Base-by-base conservation (phyloP, 2,113 vertebrate species). In the Grammomys surdaster region DNA sequence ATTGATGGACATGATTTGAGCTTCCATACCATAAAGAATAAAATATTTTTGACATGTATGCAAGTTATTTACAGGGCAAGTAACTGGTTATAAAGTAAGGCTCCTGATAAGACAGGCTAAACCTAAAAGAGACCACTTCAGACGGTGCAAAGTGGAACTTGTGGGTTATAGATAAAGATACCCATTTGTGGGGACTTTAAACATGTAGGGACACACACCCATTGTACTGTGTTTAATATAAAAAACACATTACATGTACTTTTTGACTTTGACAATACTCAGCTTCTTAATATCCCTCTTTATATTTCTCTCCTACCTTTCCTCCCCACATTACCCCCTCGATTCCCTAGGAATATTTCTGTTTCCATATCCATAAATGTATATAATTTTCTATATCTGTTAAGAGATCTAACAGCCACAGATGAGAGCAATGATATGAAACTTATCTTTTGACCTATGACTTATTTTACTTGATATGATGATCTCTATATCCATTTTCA, bases 301-400 rank as follows among this genome's bases (percentile, higher is more conserved):
- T 65, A 46, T 8, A 11, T 65, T 5, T 9, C 2, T 19, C 58
- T 43, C 26, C 8, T 6, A 12, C 19, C 70, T 54, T n/a, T 8
- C 24, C 11, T 24, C 4, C 11, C 54, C 11, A 3, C 0, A n/a
- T 5, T 72, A 54, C 1, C 36, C 36, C 1, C 6, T 10, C 5
- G 0, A 16, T 36, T 54, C 20, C 36, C 20, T 26, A 7, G 26
- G 33, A 5, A n/a, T 10, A 3, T n/a, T 51, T n/a, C 2, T 11
- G 2, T 63, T 67, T 86, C 31, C 2, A 19, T 33, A 46, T 7
- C 46, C 26, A 86, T 3, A 86, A 33, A 20, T 48, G 13, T 7
- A 46, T 3, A 33, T 46, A 10, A 5, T 67, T 86, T 67, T 48
- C 40, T 4, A 31, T 65, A 19, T 20, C 56, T 60, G 3, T 65